These are phyloP conservation scores for Nothobranchius kuhntae DNA, from an alignment of 2,113 vertebrate species.

Conservation along the genomic window DNA sequence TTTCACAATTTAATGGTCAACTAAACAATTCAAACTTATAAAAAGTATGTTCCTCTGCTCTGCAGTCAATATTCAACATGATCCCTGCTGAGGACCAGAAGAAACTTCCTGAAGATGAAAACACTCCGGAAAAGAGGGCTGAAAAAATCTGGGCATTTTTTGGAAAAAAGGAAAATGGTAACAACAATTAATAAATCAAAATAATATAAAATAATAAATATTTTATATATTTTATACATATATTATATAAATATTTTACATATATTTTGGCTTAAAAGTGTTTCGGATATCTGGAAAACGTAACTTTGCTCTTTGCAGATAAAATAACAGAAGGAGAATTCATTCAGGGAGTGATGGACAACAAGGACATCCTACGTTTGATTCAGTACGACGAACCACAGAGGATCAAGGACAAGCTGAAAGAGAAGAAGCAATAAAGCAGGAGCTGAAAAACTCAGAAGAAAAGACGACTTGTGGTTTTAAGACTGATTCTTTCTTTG, in stretches of 20 bases:
- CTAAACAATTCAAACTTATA: too few relatives aligned
- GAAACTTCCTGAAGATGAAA: slow-evolving; percentile 84
- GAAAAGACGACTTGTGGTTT: background rate
- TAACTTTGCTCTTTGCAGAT: slow-evolving; percentile 70
- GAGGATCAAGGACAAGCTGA: slow-evolving; percentile 86
- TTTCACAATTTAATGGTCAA: too few relatives aligned
- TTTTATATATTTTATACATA: too few relatives aligned
- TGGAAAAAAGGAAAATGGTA: slow-evolving; percentile 87
- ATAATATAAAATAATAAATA: too few relatives aligned
- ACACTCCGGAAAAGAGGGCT: slow-evolving; percentile 85
- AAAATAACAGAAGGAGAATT: slow-evolving; percentile 89
- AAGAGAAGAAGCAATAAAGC: slow-evolving; percentile 82
- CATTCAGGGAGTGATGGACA: slow-evolving; percentile 87
- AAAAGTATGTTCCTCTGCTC: background rate
- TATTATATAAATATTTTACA: too few relatives aligned
- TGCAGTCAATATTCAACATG: slow-evolving; percentile 92
- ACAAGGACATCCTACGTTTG: slow-evolving; percentile 88
- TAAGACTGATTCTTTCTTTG: slow-evolving; percentile 54
- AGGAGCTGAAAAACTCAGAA: background rate
- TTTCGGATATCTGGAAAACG: too few relatives aligned
- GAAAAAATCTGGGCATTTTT: slow-evolving; percentile 89
- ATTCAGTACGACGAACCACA: slow-evolving; percentile 90
- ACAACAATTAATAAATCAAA: too few relatives aligned
- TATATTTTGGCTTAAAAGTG: too few relatives aligned
- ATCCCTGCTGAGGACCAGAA: slow-evolving; percentile 81